Conservation (phyloP, 2,888 invertebrate genomes). For the Serripes groenlandicus region DNA sequence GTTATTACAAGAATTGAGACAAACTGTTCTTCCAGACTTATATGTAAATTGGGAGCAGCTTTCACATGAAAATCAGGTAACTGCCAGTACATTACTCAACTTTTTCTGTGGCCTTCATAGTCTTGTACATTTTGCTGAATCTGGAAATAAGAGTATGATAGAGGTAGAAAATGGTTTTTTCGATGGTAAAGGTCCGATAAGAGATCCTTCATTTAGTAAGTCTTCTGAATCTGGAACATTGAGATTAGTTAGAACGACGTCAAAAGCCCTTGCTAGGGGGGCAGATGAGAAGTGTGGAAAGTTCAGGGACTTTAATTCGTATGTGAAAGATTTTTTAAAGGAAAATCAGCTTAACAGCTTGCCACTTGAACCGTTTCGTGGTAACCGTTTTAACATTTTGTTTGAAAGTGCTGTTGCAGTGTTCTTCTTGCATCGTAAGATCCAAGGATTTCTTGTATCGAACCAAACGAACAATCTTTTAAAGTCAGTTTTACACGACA, state of each 20-base stretch:
- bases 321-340: slow-evolving; percentile 38
- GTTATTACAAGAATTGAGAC: slow-evolving; percentile 50
- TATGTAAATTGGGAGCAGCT: slow-evolving; percentile 48
- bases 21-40: slow-evolving; percentile 52
- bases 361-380: slow-evolving; percentile 51
- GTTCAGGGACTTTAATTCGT: slow-evolving; percentile 37
- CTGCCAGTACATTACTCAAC: slow-evolving; percentile 48
- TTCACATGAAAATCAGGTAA: slow-evolving; percentile 36
- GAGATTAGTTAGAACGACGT: slow-evolving; percentile 34
- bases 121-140: slow-evolving; percentile 64
- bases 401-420: slow-evolving; percentile 51
- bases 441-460: slow-evolving; percentile 33
- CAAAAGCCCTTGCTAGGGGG: slow-evolving; percentile 60
- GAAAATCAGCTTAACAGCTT: slow-evolving; percentile 30
- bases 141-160: slow-evolving; percentile 26
- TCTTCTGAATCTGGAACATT: slow-evolving; percentile 46
- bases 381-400: slow-evolving; percentile 66
- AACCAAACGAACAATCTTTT: slow-evolving; percentile 3
- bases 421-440: slow-evolving; percentile 47
- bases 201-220: slow-evolving; percentile 45
- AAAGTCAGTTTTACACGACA: slow-evolving; percentile 23
- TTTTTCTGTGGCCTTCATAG: slow-evolving; percentile 70
- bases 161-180: slow-evolving; percentile 45
- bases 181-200: slow-evolving; percentile 22
- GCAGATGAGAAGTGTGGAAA: slow-evolving; percentile 59